Evolutionary conservation across 2,888 invertebrate species (phyloP).

Genomic region (Amphipoea lucens): DNA sequence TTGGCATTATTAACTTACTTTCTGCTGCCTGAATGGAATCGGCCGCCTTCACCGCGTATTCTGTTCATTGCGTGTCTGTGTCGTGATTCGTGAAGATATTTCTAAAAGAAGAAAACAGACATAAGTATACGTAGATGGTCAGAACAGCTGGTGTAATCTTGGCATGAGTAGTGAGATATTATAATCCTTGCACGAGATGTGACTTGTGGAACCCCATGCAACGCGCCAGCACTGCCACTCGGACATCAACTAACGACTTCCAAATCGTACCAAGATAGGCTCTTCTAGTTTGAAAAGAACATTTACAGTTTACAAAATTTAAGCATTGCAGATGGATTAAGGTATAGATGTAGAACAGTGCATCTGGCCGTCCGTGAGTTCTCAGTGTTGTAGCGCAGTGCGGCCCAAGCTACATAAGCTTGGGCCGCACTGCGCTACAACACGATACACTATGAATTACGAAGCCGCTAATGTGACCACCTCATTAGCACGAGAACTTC

Average conservation of each 20-base stretch:
- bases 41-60: constrained; percentile 98
- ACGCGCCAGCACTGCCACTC: too few relatives aligned
- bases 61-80: constrained; percentile 99
- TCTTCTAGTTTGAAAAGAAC: background rate
- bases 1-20: constrained; percentile 77
- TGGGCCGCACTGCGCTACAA: background rate
- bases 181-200: background rate
- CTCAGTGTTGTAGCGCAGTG: too few relatives aligned
- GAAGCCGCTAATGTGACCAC: background rate
- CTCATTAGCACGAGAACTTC: background rate
- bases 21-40: constrained; percentile 94
- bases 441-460: background rate
- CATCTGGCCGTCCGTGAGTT: background rate
- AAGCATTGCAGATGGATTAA: background rate
- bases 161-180: background rate
- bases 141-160: background rate
- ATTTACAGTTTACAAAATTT: background rate
- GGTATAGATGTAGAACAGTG: background rate
- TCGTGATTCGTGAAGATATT: constrained; percentile 99
- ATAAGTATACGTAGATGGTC: background rate
- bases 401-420: too few relatives aligned
- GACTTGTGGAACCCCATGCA: background rate
- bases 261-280: background rate
- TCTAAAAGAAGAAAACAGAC: constrained; percentile 89
- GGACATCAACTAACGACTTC: background rate